Conservation (phyloP, 2,797 vertebrate genomes). For the Loriculus beryllinus region DNA sequence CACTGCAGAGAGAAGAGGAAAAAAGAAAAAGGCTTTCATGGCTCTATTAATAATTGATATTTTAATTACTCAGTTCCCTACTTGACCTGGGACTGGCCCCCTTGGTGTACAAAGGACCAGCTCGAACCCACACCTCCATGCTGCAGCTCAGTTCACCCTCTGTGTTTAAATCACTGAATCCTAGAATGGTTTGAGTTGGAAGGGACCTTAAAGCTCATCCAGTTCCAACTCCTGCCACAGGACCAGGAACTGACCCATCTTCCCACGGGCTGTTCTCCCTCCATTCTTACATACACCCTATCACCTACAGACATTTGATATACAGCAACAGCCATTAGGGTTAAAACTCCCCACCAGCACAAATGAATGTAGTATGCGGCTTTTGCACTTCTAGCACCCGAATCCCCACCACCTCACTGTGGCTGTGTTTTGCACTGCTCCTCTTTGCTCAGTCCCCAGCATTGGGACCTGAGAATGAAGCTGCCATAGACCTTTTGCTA, state of each 20-base stretch:
- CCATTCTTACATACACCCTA: too few species aligned
- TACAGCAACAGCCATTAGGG: too few species aligned
- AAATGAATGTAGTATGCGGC: too few species aligned
- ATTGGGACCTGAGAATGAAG: not conserved
- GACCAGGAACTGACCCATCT: too few species aligned
- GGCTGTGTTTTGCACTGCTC: not conserved
- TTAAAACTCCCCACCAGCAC: too few species aligned
- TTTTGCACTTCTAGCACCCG: not conserved
- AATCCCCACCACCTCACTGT: not conserved
- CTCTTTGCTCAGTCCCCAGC: not conserved
- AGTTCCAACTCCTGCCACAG: too few species aligned
- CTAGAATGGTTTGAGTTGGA: not conserved
- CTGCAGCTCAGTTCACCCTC: not conserved
- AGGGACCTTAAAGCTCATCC: too few species aligned
- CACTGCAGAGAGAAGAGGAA: conserved; percentile 67
- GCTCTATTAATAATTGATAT: not conserved
- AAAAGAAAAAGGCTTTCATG: not conserved
- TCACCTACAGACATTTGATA: too few species aligned
- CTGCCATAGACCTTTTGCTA: not conserved
- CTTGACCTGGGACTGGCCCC: not conserved
- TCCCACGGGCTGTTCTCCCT: too few species aligned
- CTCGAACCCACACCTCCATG: not conserved
- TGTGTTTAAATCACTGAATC: not conserved
- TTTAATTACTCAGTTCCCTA: not conserved
- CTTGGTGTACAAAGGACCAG: not conserved